Evolutionary conservation across 2,888 invertebrate genomes (phyloP), one percentile per base, ranked within the genome.

Genomic region (Xylota segnis): DNA sequence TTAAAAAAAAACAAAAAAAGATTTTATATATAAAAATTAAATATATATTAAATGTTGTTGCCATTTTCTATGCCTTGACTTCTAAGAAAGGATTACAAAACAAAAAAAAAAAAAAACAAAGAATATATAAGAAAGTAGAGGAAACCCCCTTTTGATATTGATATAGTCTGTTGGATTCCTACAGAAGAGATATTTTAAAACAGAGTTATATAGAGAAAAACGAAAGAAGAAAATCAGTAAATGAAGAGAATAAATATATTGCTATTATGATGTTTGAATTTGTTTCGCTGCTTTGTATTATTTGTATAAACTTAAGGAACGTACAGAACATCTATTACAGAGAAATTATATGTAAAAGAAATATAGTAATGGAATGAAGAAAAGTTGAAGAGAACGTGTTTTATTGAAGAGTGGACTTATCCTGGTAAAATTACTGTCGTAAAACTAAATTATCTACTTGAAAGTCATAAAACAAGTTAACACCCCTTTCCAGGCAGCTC

Each of bases 1-100:
- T 27, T 54, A 32, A 65, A 6, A 68, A 54, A 32, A 59, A 32
- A 66, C 5, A 68, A 54, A 34, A n/a, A 66, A 54, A 61, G 16
- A 52, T 63, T 63, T 59, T 78, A 78, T 83, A 63, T 56, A 77
- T 34, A 70, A 14, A 43, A 14, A 37, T 43, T 43, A 72, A 68
- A 27, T 66, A 56, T 83, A 78, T 84, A 84, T 79, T 84, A 52
- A 79, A 75, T 84, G 84, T 84, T 79, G 79, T 84, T 84, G 84
- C 84, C 84, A 79, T 84, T 84, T 52, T 79, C 74, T 79, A 84
- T 79, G 84, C 84, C 84, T 84, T 84, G 84, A 84, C 84, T 84
- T 75, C 74, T 75, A 27, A 66, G 75, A 71, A 75, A 74, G 34
- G 16, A 58, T 56, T 63, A n/a, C n/a, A 37, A 14, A 34, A 65